Percentiles rank a stretch among this genome's conserved stretches.
phyloP scores from a whole-genome alignment of 1,140 invertebrate genomes.

The Leptestheria dahalacensis region DNA sequence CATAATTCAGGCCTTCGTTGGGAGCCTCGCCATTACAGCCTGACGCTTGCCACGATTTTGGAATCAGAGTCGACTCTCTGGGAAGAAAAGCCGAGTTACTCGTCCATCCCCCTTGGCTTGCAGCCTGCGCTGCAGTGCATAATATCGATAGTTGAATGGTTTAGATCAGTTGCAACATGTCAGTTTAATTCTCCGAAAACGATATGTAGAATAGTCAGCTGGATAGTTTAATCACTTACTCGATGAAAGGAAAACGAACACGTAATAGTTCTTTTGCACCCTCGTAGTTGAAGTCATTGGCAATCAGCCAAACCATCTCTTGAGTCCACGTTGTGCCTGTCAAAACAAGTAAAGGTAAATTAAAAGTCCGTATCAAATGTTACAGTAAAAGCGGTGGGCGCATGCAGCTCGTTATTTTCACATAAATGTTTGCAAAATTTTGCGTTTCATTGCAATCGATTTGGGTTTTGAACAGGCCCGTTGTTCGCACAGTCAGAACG shows the following conservation, averaged over 20 bases:
- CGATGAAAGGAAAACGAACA: constrained; percentile 55
- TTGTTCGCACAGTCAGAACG: too few relatives aligned
- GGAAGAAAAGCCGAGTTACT: constrained; percentile 30
- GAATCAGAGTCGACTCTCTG: constrained; percentile 24
- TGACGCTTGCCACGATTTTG: constrained; percentile 13
- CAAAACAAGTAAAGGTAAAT: too few relatives aligned
- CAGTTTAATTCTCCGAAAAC: constrained; percentile 30
- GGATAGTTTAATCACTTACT: constrained; percentile 22
- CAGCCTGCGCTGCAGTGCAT: too few relatives aligned
- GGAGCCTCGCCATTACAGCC: background rate
- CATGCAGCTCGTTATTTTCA: too few relatives aligned
- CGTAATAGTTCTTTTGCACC: constrained; percentile 37
- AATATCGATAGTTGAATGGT: too few relatives aligned
- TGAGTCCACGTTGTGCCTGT: constrained; percentile 70
- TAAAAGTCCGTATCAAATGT: too few relatives aligned
- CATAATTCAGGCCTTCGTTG: background rate
- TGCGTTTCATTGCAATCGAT: too few relatives aligned
- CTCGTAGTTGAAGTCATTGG: constrained; percentile 51
- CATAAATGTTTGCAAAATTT: too few relatives aligned
- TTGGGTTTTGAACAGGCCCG: too few relatives aligned
- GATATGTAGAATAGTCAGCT: background rate
- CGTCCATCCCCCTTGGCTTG: too few relatives aligned
- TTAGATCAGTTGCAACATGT: too few relatives aligned
- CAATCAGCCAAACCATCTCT: constrained; percentile 61
- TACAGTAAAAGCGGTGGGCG: too few relatives aligned